phyloP scores from a whole-genome alignment of 2,113 vertebrate species.

The Xiphophorus couchianus region DNA sequence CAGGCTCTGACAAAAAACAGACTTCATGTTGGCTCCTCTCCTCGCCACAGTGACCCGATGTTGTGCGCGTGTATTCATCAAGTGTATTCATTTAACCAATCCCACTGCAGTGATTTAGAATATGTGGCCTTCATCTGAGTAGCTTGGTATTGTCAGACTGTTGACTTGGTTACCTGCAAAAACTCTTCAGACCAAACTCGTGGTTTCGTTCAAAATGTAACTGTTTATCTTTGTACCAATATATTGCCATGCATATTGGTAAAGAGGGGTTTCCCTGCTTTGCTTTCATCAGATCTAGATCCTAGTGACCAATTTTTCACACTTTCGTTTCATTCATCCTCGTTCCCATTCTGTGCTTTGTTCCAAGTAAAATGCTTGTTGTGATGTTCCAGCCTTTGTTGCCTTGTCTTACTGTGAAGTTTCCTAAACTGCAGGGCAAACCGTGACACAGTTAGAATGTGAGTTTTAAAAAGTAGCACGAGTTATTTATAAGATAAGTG shows the following conservation, averaged over 20 bases:
- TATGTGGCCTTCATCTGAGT: neutral
- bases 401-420: neutral
- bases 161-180: neutral
- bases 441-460: neutral
- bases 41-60: constrained; percentile 15
- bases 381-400: neutral
- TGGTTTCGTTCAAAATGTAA: neutral
- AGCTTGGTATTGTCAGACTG: neutral
- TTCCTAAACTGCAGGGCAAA: neutral
- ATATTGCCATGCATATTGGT: neutral
- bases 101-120: neutral
- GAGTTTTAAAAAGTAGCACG: neutral
- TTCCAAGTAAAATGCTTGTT: too few species aligned
- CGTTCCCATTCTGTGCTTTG: too few species aligned
- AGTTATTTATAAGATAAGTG: too few species aligned
- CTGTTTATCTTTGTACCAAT: neutral
- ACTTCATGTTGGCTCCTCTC: constrained; percentile 21
- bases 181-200: neutral
- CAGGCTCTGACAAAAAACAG: constrained; percentile 32
- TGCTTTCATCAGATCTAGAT: too few species aligned
- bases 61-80: constrained; percentile 48
- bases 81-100: neutral
- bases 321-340: too few species aligned
- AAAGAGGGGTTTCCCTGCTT: too few species aligned
- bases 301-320: too few species aligned